Conservation (phyloP, 2,888 invertebrate species). For the Dolomedes plantarius region DNA sequence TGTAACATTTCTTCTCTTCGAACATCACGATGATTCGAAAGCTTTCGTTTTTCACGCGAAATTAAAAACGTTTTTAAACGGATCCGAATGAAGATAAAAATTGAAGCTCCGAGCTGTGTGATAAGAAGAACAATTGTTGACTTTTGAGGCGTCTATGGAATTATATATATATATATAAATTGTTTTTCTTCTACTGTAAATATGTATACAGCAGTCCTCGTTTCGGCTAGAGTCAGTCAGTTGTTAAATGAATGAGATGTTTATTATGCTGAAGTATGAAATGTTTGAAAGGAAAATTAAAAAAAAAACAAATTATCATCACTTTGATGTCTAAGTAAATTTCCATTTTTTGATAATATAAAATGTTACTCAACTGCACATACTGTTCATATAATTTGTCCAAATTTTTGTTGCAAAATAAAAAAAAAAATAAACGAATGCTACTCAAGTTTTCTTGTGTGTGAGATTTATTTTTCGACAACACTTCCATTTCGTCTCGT, state of each 20-base stretch:
- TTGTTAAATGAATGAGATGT: slow-evolving; percentile 6
- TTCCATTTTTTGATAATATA: slow-evolving; percentile 16
- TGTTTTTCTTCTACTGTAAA: background rate
- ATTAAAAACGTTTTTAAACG: slow-evolving; percentile 2
- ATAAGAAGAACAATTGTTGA: slow-evolving; percentile 67
- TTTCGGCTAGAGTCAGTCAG: background rate
- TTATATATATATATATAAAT: background rate
- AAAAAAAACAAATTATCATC: background rate
- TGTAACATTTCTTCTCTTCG: no score
- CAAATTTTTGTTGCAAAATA: slow-evolving; percentile 16
- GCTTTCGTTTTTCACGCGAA: background rate
- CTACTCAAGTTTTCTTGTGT: slow-evolving; percentile 3
- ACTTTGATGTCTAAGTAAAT: slow-evolving; percentile 7
- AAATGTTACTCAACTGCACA: slow-evolving; percentile 9
- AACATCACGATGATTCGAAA: no score
- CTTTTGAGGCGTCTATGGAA: slow-evolving; percentile 37
- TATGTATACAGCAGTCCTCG: slow-evolving; percentile 1
- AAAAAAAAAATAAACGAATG: slow-evolving; percentile 8
- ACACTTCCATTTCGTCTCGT: no score
- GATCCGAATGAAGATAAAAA: background rate
- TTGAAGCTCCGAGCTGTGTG: slow-evolving; percentile 32
- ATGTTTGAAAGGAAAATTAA: background rate
- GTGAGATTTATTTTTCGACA: no score
- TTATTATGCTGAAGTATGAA: background rate
- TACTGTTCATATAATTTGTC: slow-evolving; percentile 15